A percentile compares a stretch with the other conserved stretches of the same genome.
Conservation (phyloP, 2,113 vertebrate genomes). For the Vicugna pacos region DNA sequence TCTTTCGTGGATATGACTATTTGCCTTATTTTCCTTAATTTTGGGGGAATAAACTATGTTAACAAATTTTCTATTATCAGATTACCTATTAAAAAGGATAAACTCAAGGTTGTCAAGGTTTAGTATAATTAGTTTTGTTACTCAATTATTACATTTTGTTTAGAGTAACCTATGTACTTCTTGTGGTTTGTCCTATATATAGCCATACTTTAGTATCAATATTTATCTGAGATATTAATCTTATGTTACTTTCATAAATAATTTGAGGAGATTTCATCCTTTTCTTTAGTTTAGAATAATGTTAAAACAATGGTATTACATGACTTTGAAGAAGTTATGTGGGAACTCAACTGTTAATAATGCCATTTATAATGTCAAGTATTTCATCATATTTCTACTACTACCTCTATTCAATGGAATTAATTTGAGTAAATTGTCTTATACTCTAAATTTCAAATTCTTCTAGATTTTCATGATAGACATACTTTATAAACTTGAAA, state of each 20-base stretch:
- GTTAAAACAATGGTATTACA: not conserved
- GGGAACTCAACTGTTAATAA: not conserved
- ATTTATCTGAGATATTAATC: not conserved
- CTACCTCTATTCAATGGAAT: not conserved
- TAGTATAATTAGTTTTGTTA: not conserved
- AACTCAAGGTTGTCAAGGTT: not conserved
- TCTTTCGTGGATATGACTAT: not conserved
- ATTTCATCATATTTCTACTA: constrained; percentile 16
- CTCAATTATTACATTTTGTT: not conserved
- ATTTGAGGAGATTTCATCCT: not conserved
- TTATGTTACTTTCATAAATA: not conserved
- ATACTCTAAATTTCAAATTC: not conserved
- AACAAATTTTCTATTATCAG: not conserved
- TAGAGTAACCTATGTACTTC: not conserved
- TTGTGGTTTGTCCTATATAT: not conserved
- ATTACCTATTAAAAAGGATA: not conserved
- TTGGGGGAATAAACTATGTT: not conserved
- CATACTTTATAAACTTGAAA: not conserved
- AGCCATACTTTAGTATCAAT: not conserved
- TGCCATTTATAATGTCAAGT: not conserved
- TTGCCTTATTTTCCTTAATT: not conserved
- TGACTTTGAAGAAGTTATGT: not conserved
- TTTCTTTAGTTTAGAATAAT: not conserved
- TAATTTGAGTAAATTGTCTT: not conserved
- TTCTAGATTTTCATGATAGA: not conserved